phyloP scores from a whole-genome alignment of 2,113 vertebrate species.

The Scytalopus superciliaris region DNA sequence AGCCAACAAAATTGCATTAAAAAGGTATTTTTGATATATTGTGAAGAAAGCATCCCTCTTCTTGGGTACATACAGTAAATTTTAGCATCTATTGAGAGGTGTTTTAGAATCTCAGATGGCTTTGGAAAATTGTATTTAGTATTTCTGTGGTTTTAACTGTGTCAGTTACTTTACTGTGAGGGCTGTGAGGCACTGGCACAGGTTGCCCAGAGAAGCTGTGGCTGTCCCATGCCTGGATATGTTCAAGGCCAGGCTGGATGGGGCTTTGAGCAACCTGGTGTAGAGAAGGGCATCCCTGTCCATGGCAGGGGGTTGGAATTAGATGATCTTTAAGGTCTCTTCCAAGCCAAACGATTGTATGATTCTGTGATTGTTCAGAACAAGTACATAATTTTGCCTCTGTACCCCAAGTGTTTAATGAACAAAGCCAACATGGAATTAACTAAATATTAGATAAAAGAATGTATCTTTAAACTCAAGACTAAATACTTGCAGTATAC shows the following conservation, averaged over 20 bases:
- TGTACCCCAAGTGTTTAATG: background rate
- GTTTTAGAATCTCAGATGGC: background rate
- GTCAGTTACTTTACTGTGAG: background rate
- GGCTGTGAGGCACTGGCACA: background rate
- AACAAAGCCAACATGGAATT: background rate
- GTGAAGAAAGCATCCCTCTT: background rate
- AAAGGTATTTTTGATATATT: background rate
- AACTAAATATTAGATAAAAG: background rate
- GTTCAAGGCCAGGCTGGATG: background rate
- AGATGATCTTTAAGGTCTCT: background rate
- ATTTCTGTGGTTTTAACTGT: background rate
- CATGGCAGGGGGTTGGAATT: background rate
- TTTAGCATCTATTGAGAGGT: background rate
- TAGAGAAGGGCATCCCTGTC: background rate
- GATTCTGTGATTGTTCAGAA: background rate
- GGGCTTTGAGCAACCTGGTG: background rate
- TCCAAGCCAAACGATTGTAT: background rate
- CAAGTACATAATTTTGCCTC: background rate
- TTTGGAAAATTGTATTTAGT: slow-evolving; percentile 9
- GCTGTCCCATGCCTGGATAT: background rate
- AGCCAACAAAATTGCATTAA: background rate
- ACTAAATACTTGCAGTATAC: background rate
- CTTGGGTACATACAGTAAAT: background rate
- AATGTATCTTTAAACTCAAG: background rate
- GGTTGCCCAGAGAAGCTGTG: background rate